Base-by-base conservation (phyloP, 2,113 vertebrate species). In the Stegostoma tigrinum region DNA sequence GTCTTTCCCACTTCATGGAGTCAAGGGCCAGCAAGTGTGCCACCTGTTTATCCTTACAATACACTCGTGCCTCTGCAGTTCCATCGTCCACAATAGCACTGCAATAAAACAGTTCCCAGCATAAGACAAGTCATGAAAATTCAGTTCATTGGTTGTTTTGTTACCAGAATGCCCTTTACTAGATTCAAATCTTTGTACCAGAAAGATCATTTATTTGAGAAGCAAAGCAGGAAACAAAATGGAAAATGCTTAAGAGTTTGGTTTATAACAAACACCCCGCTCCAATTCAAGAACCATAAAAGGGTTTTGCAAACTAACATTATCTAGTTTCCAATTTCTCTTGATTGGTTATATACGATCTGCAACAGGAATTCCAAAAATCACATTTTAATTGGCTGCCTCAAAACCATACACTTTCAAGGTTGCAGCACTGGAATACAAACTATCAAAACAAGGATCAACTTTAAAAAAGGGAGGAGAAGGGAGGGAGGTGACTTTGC, bases 51-150 rank as follows among this genome's bases (percentile, higher is more conserved):
- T 95, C 94, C 75, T 48, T 95, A 19, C 94, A 95, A 12, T 70
- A 34, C 42, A 95, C 94, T 15, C 68, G 45, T 45, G 94, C 94
- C 42, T 72, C 94, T 95, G 94, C 94, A 45, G 94, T 95, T 30
- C 94, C 94, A 95, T 95, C 94, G 45, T 95, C 94, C 67, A 95
- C 94, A 75, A 72, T 75, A 70, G 52, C 14, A 0, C 94, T 95
- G 94, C 94, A 94, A 94, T 5, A 38, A 75, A 95, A 95, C 24
- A 48, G 94, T 45, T 95, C 42, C 23, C 42, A 95, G 24, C 34
- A 72, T 95, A 72, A 95, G 70, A 6, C 8, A 27, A 48, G 27
- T 72, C 67, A 95, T 15, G 15, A 38, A 66, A 64, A 90, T 52
- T 1, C 52, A 61, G 14, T 17, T 91, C 64, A 30, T 52, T 38